A percentile compares a stretch with the other conserved stretches of the same genome.
Conservation (phyloP, 1,140 invertebrate genomes). For the Lucilia sericata region DNA sequence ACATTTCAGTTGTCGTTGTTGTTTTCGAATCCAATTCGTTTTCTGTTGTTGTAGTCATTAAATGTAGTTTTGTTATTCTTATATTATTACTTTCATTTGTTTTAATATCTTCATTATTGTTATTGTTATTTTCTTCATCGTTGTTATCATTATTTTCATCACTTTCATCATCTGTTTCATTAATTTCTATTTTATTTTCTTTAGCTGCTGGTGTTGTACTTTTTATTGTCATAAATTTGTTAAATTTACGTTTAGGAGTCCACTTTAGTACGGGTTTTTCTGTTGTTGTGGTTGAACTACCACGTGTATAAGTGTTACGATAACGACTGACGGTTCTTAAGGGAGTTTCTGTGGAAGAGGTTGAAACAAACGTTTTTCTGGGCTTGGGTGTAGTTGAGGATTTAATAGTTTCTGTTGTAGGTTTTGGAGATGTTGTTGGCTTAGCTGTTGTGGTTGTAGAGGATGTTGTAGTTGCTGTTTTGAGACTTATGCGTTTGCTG, state of each 20-base stretch:
- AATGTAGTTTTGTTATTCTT: background rate
- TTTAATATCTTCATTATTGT: background rate
- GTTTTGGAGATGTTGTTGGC: background rate
- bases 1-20: background rate
- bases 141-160: background rate
- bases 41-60: slow-evolving; percentile 11
- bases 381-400: slow-evolving; percentile 16
- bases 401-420: background rate
- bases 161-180: background rate
- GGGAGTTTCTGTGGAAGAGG: slow-evolving; percentile 45
- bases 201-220: background rate
- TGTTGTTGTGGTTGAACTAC: slow-evolving; percentile 52
- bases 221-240: background rate
- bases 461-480: slow-evolving; percentile 43
- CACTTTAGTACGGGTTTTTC: slow-evolving; percentile 57
- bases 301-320: slow-evolving; percentile 55
- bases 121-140: background rate
- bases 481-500: background rate
- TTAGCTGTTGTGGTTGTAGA: slow-evolving; percentile 18
- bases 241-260: slow-evolving; percentile 55
- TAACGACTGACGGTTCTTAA: slow-evolving; percentile 58
- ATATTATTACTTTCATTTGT: background rate
- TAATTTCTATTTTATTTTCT: background rate
- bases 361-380: slow-evolving; percentile 50
- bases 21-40: background rate